Percentiles rank a stretch among this genome's conserved stretches.
phyloP scores from a whole-genome alignment of 2,888 invertebrate species.

The Papilio demoleus region DNA sequence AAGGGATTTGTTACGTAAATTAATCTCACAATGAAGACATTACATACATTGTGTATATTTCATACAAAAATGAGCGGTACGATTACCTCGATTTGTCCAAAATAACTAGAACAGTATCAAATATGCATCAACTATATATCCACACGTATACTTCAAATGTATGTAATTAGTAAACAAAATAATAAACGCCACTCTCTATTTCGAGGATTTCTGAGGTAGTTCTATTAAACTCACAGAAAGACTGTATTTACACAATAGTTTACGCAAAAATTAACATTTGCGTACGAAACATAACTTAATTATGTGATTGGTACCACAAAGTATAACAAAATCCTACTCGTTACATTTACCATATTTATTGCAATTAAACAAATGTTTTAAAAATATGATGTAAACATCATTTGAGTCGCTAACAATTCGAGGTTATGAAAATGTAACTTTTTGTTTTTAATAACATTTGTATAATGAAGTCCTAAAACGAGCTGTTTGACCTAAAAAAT shows the following conservation, averaged over 20 bases:
- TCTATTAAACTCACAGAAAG: neutral
- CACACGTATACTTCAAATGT: too few species aligned
- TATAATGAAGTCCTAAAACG: neutral
- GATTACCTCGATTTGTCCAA: neutral
- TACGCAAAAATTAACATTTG: neutral
- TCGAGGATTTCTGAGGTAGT: neutral
- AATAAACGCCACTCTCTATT: neutral
- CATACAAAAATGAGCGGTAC: too few species aligned
- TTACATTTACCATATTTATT: neutral
- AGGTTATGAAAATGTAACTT: neutral
- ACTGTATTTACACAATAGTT: constrained; percentile 1
- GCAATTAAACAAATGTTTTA: neutral
- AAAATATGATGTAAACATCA: too few species aligned
- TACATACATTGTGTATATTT: too few species aligned
- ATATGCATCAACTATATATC: too few species aligned
- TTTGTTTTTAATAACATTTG: neutral
- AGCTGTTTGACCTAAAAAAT: constrained; percentile 3
- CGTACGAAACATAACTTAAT: neutral
- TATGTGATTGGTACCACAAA: neutral
- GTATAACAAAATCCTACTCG: neutral
- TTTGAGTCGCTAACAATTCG: neutral
- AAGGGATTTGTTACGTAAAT: neutral
- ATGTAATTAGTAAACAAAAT: too few species aligned
- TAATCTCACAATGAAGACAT: neutral
- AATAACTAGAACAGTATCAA: neutral